A percentile compares a stretch with the other conserved stretches of the same genome.
Conservation (phyloP, 2,797 vertebrate species). For the Synanceia verrucosa region DNA sequence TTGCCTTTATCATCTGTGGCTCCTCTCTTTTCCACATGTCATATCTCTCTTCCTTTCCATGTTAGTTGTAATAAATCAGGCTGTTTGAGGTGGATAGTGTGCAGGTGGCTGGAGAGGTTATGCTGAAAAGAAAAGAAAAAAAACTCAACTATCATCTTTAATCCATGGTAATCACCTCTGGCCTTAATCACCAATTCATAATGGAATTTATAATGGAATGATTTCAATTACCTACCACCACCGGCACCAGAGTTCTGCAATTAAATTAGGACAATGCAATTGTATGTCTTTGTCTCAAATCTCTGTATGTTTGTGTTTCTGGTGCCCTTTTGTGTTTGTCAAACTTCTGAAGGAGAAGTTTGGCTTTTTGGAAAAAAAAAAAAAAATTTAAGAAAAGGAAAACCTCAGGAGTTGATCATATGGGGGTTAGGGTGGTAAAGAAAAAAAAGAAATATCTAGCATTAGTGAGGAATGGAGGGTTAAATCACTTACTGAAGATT, state of each 20-base stretch:
- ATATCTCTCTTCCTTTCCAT: neutral
- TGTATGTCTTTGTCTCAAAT: conserved; percentile 88
- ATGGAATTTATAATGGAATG: conserved; percentile 97
- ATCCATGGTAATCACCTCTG: conserved; percentile 93
- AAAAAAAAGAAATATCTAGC: conserved; percentile 73
- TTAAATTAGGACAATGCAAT: conserved; percentile 94
- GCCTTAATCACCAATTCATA: conserved; percentile 97
- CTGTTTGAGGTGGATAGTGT: conserved; percentile 25
- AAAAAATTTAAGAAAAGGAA: conserved; percentile 13
- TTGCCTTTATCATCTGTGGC: conserved; percentile 16
- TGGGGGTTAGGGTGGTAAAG: conserved; percentile 29
- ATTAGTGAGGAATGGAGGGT: conserved; percentile 96
- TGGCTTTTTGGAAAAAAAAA: conserved; percentile 70
- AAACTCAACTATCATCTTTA: conserved; percentile 87
- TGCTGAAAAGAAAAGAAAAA: conserved; percentile 60
- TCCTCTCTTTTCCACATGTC: neutral
- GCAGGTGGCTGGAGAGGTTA: conserved; percentile 87
- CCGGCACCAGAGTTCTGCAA: conserved; percentile 88
- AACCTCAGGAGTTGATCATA: conserved; percentile 55
- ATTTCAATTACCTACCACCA: conserved; percentile 96
- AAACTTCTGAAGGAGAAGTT: conserved; percentile 90
- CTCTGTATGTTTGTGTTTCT: conserved; percentile 85
- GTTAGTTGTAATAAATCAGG: conserved; percentile 33
- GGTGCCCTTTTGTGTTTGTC: conserved; percentile 75
- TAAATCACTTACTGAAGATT: conserved; percentile 99